Conservation (phyloP, 2,797 vertebrate genomes). For the Cuculus canorus region DNA sequence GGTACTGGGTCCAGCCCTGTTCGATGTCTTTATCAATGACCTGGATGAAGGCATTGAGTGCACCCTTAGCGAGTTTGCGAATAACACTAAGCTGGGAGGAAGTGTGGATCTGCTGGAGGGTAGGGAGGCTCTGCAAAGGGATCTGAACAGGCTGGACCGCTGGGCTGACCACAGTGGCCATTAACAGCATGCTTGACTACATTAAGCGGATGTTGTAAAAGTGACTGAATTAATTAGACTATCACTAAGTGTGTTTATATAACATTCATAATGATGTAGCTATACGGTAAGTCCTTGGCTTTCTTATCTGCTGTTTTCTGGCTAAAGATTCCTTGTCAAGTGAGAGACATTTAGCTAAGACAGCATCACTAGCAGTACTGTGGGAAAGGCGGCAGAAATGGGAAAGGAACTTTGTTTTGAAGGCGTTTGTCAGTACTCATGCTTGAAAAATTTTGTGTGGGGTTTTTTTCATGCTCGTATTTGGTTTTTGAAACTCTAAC, state of each 20-base stretch:
- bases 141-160: too few species aligned
- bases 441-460: not conserved
- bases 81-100: too few species aligned
- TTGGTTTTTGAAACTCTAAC: not conserved
- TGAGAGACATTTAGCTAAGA: not conserved
- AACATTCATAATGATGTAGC: not conserved
- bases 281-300: not conserved
- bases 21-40: too few species aligned
- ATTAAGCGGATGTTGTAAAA: not conserved
- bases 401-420: not conserved
- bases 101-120: too few species aligned
- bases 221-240: slow-evolving; percentile 25
- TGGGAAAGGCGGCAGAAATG: not conserved
- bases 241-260: not conserved
- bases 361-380: not conserved
- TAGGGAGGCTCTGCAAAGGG: too few species aligned
- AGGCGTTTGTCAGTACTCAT: not conserved
- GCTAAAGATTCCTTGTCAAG: not conserved
- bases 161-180: not conserved
- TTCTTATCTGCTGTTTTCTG: not conserved
- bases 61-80: too few species aligned
- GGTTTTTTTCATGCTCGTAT: not conserved
- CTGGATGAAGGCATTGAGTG: too few species aligned
- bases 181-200: not conserved
- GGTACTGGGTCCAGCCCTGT: too few species aligned